Evolutionary conservation across 2,797 vertebrate species (phyloP).

Genomic region (Sebastolobus alascanus): DNA sequence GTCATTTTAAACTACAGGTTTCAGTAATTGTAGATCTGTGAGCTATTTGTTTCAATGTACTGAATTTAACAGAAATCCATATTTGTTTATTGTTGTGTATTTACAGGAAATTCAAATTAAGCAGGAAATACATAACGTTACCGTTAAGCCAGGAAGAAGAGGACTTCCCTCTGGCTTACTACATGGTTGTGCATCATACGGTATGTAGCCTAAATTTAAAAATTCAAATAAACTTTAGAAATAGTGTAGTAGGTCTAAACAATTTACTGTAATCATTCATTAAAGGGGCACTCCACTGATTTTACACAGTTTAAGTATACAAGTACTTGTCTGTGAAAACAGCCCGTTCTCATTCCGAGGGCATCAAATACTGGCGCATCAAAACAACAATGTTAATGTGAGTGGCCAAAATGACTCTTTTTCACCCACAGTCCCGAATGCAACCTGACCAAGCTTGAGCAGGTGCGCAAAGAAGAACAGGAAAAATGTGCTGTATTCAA

Average conservation of each 20-base stretch:
- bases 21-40: neutral
- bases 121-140: constrained; percentile 86
- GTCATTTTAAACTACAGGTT: constrained; percentile 20
- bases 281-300: no score
- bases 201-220: constrained; percentile 21
- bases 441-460: no score
- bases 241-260: neutral
- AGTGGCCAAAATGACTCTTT: no score
- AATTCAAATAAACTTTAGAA: neutral
- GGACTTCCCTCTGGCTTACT: constrained; percentile 92
- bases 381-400: no score
- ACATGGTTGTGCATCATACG: constrained; percentile 92
- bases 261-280: no score
- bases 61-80: neutral
- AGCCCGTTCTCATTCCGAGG: no score
- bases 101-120: constrained; percentile 81
- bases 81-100: neutral
- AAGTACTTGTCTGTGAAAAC: no score
- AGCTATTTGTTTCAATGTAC: neutral
- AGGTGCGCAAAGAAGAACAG: no score
- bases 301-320: no score
- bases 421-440: no score
- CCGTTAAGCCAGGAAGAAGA: constrained; percentile 90
- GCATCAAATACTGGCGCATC: no score
- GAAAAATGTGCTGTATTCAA: no score